Percentiles rank a stretch among this genome's conserved stretches.
Conservation (phyloP, 1,140 invertebrate species). For the Oncopodura yosiiana region DNA sequence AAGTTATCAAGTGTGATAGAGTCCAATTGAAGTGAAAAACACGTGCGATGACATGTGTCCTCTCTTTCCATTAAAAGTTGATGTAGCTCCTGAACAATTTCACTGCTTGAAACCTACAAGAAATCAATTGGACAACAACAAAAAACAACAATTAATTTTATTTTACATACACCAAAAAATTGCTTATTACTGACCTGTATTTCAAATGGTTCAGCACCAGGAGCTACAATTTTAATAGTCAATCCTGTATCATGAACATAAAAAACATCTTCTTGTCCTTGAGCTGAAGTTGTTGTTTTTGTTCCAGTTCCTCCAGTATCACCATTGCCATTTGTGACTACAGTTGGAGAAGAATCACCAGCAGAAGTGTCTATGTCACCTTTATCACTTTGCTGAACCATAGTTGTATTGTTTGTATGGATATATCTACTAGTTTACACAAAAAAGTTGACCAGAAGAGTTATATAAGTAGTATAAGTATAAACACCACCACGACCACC, state of each 20-base stretch:
- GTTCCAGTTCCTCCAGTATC: constrained; percentile 48
- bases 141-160: constrained; percentile 5
- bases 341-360: background rate
- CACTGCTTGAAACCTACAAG: constrained; percentile 83
- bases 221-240: constrained; percentile 80
- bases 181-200: constrained; percentile 59
- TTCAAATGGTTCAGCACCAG: constrained; percentile 78
- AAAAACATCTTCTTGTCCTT: constrained; percentile 70
- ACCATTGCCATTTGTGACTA: background rate
- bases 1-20: constrained; percentile 92
- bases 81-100: constrained; percentile 97
- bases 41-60: constrained; percentile 94
- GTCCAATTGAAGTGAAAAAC: constrained; percentile 92
- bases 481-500: no score
- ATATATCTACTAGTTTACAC: no score
- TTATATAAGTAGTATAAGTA: no score
- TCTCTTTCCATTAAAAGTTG: constrained; percentile 95
- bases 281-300: no score
- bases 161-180: background rate
- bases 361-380: background rate
- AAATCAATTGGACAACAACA: no score
- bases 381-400: background rate
- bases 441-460: no score
- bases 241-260: constrained; percentile 84
- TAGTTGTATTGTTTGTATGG: background rate